Evolutionary conservation across 2,888 invertebrate species (phyloP).

Genomic region (Drosophila peninsularis): DNA sequence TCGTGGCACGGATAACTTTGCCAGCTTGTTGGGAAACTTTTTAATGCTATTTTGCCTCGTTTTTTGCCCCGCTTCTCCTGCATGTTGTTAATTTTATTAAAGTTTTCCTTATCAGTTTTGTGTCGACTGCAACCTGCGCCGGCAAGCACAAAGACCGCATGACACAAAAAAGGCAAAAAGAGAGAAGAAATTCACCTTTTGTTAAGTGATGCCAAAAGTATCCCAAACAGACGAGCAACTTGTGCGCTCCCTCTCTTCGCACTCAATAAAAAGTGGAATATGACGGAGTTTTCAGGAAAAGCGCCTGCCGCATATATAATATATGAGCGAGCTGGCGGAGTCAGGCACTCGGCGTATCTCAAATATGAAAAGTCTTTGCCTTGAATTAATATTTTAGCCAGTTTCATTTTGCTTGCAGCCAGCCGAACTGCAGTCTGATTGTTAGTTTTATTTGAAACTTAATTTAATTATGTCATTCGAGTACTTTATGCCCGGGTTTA

Average conservation of each 20-base stretch:
- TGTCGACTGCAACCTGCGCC: conserved; percentile 38
- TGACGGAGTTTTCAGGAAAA: neutral
- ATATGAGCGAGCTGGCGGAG: too few species aligned
- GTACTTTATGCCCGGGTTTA: neutral
- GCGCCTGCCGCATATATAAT: neutral
- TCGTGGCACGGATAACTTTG: conserved; percentile 49
- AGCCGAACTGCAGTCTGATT: neutral
- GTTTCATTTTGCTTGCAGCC: too few species aligned
- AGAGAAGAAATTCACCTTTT: conserved; percentile 6
- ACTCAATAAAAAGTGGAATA: conserved; percentile 3
- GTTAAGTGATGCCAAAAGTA: conserved; percentile 12
- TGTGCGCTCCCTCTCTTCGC: neutral
- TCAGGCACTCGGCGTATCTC: too few species aligned
- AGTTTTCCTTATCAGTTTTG: conserved; percentile 66
- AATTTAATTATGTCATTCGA: neutral
- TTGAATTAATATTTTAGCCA: too few species aligned
- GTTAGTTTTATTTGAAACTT: neutral
- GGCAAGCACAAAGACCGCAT: conserved; percentile 27
- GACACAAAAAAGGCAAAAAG: neutral
- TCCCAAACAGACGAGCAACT: conserved; percentile 7
- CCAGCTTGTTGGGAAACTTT: conserved; percentile 57
- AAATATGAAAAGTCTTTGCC: too few species aligned
- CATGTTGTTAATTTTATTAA: conserved; percentile 73
- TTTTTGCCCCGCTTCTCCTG: conserved; percentile 20
- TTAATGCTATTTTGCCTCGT: conserved; percentile 54